Conservation (phyloP, 2,888 invertebrate genomes). For the Choristoneura rosaceana region DNA sequence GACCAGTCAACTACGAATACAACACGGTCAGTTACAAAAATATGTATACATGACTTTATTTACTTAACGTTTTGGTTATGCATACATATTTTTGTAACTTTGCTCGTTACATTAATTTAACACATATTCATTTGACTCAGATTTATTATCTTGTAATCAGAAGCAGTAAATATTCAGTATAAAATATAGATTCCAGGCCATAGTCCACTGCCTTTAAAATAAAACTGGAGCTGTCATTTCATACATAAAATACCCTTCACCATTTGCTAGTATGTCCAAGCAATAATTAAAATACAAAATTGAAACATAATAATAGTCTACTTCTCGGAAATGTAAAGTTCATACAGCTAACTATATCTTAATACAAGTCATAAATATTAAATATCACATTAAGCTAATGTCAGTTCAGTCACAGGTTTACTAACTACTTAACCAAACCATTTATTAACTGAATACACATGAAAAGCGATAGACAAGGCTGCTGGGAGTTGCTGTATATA, state of each 20-base stretch:
- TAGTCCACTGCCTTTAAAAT: constrained; percentile 1
- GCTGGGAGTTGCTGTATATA: not conserved
- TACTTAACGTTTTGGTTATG: too few relatives aligned
- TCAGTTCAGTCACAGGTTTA: constrained; percentile 80
- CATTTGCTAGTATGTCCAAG: constrained; percentile 51
- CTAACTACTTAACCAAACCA: constrained; percentile 63
- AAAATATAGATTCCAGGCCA: not conserved
- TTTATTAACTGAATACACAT: constrained; percentile 31
- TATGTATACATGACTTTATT: too few relatives aligned
- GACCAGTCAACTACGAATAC: too few relatives aligned
- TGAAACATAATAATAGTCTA: constrained; percentile 59
- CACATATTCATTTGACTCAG: not conserved
- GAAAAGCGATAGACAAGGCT: not conserved
- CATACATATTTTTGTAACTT: too few relatives aligned
- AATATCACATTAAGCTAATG: constrained; percentile 84
- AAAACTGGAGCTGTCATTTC: constrained; percentile 26
- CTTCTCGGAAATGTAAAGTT: constrained; percentile 60
- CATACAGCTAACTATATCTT: constrained; percentile 71
- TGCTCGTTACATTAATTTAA: too few relatives aligned
- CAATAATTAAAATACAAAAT: constrained; percentile 45
- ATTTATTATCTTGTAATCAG: not conserved
- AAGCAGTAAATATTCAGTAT: not conserved
- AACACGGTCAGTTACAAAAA: too few relatives aligned
- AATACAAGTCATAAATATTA: constrained; percentile 80
- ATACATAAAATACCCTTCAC: constrained; percentile 41